Evolutionary conservation across 2,888 invertebrate genomes (phyloP), one percentile per base, ranked within the genome.

Genomic region (Hydraecia micacea): DNA sequence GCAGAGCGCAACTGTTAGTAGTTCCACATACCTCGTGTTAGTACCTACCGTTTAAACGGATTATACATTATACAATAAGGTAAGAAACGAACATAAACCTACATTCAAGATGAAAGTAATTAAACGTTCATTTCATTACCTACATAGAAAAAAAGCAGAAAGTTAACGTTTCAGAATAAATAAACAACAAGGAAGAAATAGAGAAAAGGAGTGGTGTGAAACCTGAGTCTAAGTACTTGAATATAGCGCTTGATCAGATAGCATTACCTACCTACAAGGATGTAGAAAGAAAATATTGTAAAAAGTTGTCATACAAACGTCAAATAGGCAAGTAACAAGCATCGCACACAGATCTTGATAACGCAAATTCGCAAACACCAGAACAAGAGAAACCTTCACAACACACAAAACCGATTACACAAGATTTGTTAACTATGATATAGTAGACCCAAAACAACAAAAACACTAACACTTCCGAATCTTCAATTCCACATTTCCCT

Each of bases 11-110:
- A 85, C 68, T 68, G 81, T 81, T 69, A 68, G 75, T 78, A 74
- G 63, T 73, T 84, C 77, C 36, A 81, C 71, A 85, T 85, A 81
- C 78, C 87, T 73, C 71, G 65, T 66, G 67, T 69, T 65, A 77
- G 49, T 80, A 83, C 80, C 76, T 80, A 83, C 80, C 76, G 79
- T 81, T 81, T 81, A 81, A 76, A 84, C 52, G 71, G 79, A 85
- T 87, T 83, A 80, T 76, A n/a, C n/a, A n/a, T 85, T 83, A 80
- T 76, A 87, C 79, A 76, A 83, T 80, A 81, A 74, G 72, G 77
- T 77, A 85, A 78, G 82, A 70, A 75, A 73, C 65, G 28, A 69
- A 62, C 72, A 25, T 67, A 74, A 69, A 76, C 58, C 79, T 70
- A 68, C 42, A 46, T 73, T 79, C 25, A 2, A 58, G n/a, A 73